Evolutionary conservation across 1,140 invertebrate species (phyloP).

Genomic region (Apis laboriosa): DNA sequence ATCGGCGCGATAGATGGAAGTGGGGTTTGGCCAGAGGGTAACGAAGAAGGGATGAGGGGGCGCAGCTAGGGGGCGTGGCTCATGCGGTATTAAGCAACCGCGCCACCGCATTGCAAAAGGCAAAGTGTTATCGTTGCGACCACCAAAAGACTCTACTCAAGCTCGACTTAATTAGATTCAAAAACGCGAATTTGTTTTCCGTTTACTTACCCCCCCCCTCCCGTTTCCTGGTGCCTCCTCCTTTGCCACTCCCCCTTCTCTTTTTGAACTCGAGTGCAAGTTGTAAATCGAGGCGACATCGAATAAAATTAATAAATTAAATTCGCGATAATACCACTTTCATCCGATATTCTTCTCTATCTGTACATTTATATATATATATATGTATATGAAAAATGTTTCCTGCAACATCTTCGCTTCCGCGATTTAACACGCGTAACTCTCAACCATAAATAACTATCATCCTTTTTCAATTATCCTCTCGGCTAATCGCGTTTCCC

Average conservation of each 20-base stretch:
- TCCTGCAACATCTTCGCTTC: too few relatives aligned
- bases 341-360: too few relatives aligned
- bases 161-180: conserved; percentile 79
- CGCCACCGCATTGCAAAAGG: conserved; percentile 71
- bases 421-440: too few relatives aligned
- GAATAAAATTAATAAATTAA: too few relatives aligned
- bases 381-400: too few relatives aligned
- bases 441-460: not conserved
- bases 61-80: conserved; percentile 73
- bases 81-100: conserved; percentile 74
- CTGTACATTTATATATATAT: too few relatives aligned
- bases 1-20: conserved; percentile 52
- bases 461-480: not conserved
- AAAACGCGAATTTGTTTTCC: conserved; percentile 73
- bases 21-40: conserved; percentile 27
- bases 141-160: conserved; percentile 51
- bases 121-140: conserved; percentile 75
- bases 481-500: not conserved
- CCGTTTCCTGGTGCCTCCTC: conserved; percentile 15
- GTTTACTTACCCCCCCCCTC: conserved; percentile 45
- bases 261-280: not conserved
- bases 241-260: not conserved
- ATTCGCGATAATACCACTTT: too few relatives aligned
- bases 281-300: too few relatives aligned
- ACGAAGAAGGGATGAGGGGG: conserved; percentile 49